These are phyloP conservation scores for Intellagama lesueurii DNA, from an alignment of 2,797 vertebrate species.

Conservation along the genomic window DNA sequence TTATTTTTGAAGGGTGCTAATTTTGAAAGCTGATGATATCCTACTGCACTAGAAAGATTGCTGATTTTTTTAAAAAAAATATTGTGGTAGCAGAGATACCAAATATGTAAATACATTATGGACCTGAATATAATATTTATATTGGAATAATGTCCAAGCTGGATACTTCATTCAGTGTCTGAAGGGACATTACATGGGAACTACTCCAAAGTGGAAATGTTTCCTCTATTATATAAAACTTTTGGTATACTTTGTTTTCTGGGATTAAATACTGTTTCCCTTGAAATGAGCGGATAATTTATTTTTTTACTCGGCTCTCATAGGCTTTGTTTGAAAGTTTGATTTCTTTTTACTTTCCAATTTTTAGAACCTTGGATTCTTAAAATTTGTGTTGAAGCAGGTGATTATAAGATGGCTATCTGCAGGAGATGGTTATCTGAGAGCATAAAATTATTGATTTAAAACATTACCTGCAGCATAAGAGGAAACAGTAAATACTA, in stretches of 20 bases:
- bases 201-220: constrained; percentile 26
- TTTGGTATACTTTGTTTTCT: constrained; percentile 53
- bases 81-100: constrained; percentile 16
- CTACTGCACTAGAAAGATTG: constrained; percentile 14
- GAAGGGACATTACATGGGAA: constrained; percentile 52
- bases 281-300: constrained; percentile 34
- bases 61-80: constrained; percentile 25
- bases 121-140: not conserved
- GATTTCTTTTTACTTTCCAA: not conserved
- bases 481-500: not conserved
- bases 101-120: not conserved
- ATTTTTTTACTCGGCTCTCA: constrained; percentile 47
- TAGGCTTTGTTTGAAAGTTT: constrained; percentile 22
- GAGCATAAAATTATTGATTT: not conserved
- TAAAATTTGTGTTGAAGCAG: too few relatives aligned
- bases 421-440: not conserved
- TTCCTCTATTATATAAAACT: constrained; percentile 40
- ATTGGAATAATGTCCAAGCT: not conserved
- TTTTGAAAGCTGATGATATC: constrained; percentile 11
- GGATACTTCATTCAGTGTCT: constrained; percentile 31
- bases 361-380: not conserved
- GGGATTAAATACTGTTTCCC: not conserved
- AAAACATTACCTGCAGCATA: not conserved
- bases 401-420: not conserved
- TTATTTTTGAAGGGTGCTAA: constrained; percentile 23